Percentiles rank a stretch among this genome's conserved stretches.
These are phyloP conservation scores for Galaxias olidus DNA, from an alignment of 2,797 vertebrate species.

Conservation along the genomic window DNA sequence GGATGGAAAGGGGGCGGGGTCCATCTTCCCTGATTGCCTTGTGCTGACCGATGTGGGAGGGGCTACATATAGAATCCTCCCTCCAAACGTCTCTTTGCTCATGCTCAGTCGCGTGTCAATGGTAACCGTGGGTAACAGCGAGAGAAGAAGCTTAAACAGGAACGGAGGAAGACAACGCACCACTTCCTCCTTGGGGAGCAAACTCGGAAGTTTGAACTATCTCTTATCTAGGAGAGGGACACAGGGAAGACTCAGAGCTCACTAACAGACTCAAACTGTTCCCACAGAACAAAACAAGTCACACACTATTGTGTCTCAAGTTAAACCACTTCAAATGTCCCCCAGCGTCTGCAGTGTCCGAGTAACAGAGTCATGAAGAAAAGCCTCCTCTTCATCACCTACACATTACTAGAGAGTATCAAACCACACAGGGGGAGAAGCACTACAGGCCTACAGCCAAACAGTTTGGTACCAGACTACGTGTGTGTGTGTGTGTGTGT, in stretches of 20 bases:
- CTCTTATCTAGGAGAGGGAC: conserved; percentile 68
- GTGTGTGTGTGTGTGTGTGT: too few relatives aligned
- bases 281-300: too few relatives aligned
- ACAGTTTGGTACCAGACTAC: too few relatives aligned
- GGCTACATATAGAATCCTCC: conserved; percentile 49
- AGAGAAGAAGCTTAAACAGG: conserved; percentile 70
- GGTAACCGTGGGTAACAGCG: conserved; percentile 33
- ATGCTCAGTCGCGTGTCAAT: conserved; percentile 61
- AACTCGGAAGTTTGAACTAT: conserved; percentile 62
- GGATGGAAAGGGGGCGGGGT: conserved; percentile 51
- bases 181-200: conserved; percentile 61
- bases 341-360: too few relatives aligned
- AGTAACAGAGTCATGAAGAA: too few relatives aligned
- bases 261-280: too few relatives aligned
- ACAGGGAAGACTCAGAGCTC: background rate
- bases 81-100: conserved; percentile 52
- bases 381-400: too few relatives aligned
- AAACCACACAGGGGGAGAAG: too few relatives aligned
- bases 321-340: too few relatives aligned
- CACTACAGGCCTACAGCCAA: too few relatives aligned
- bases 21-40: conserved; percentile 78
- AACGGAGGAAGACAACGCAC: conserved; percentile 57
- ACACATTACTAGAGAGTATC: too few relatives aligned
- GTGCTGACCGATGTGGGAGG: conserved; percentile 59
- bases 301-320: too few relatives aligned